phyloP scores from a whole-genome alignment of 2,888 invertebrate species.

The Cynaeus angustus region DNA sequence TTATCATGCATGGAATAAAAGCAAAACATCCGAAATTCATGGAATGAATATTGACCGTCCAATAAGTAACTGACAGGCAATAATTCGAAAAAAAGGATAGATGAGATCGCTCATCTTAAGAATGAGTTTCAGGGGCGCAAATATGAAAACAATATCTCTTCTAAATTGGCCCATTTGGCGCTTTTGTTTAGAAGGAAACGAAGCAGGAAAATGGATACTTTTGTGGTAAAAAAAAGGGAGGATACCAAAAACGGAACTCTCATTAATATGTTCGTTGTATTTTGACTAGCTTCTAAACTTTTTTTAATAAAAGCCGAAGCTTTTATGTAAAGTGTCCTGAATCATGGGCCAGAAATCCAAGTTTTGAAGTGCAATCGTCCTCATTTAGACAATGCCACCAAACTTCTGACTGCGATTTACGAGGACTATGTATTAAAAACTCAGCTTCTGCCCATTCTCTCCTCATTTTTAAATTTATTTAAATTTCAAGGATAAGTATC shows the following conservation, averaged over 20 bases:
- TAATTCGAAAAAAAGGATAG: conserved; percentile 36
- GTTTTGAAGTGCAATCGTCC: conserved; percentile 5
- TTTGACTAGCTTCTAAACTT: no score
- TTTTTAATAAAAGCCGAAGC: no score
- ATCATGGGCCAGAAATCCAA: neutral
- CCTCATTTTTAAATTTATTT: conserved; percentile 10
- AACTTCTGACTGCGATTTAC: conserved; percentile 22
- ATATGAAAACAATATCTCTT: conserved; percentile 41
- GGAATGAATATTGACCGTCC: conserved; percentile 37
- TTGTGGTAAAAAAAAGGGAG: neutral
- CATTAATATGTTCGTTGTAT: no score
- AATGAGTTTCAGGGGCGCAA: conserved; percentile 20
- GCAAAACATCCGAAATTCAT: conserved; percentile 5
- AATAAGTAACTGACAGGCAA: conserved; percentile 42
- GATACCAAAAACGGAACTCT: no score
- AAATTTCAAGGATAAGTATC: conserved; percentile 1
- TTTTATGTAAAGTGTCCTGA: no score
- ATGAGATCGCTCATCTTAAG: conserved; percentile 35
- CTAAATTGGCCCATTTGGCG: conserved; percentile 19
- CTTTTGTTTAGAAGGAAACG: conserved; percentile 10
- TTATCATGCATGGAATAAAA: conserved; percentile 5
- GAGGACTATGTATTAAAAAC: conserved; percentile 26
- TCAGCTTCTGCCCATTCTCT: conserved; percentile 1
- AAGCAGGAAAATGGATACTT: neutral
- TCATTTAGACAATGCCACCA: conserved; percentile 8